phyloP scores from a whole-genome alignment of 2,113 vertebrate species.

The Mesocricetus auratus region DNA sequence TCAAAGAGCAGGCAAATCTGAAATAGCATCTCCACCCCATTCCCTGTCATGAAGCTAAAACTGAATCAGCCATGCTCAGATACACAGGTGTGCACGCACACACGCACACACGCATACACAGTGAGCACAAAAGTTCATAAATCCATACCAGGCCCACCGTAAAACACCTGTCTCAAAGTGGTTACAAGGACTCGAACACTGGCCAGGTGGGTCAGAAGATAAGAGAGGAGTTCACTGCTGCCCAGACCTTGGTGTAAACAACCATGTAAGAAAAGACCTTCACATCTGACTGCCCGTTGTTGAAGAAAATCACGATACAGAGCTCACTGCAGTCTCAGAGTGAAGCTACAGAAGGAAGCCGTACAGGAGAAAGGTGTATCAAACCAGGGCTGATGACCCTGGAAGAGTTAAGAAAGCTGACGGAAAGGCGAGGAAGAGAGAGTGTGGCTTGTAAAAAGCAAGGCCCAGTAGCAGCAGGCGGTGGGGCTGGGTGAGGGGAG shows the following conservation, averaged over 20 bases:
- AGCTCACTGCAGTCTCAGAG: background rate
- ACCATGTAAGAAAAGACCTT: background rate
- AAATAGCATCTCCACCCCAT: constrained; percentile 13
- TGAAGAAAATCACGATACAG: background rate
- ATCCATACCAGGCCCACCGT: constrained; percentile 6
- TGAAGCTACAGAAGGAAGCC: background rate
- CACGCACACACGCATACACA: background rate
- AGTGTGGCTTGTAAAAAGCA: constrained; percentile 22
- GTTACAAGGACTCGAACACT: background rate
- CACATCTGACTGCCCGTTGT: background rate
- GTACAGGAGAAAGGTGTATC: background rate
- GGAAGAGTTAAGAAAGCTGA: background rate
- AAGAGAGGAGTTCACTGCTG: background rate
- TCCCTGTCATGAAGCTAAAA: constrained; percentile 6
- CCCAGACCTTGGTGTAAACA: background rate
- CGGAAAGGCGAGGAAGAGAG: background rate
- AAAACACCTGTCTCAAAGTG: background rate
- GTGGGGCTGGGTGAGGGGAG: background rate
- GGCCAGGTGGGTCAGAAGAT: constrained; percentile 4
- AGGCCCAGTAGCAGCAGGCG: constrained; percentile 40
- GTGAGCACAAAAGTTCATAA: background rate
- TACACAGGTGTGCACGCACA: background rate
- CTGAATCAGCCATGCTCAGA: background rate
- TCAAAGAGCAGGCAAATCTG: constrained; percentile 58
- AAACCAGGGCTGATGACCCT: background rate